Base-by-base conservation (phyloP, 2,113 vertebrate species). In the Zapornia atra region DNA sequence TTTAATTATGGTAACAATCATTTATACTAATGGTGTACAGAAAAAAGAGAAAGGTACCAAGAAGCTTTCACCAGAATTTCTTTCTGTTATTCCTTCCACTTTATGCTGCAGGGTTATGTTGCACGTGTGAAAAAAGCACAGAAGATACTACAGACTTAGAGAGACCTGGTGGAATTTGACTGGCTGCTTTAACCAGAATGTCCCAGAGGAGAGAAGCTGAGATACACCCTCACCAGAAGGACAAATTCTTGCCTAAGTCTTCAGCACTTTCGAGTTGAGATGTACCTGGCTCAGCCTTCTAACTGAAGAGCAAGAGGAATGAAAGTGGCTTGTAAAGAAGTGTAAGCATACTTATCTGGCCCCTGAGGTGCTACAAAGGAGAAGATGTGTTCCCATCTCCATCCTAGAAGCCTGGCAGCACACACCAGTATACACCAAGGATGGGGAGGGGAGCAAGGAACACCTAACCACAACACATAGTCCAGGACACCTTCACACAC, bases 351-450 rank as follows among this genome's bases (percentile, higher is more conserved):
- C 33, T 2, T 4, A 2, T 11, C 20, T 6, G 56, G 21, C 14
- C 19, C 42, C 19, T 8, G 6, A 12, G 5, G 16, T 15, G 44
- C 18, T 12, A 28, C 9, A 28, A 34, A 63, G 46, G 33, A 60
- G 54, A 36, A 4, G 21, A 4, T 25, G 16, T 12, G 25, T 25
- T 46, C 36, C 36, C 5, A 21, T 3, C 24, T 6, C 22, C 28
- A 9, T 5, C 19, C 3, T 15, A 38, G 38, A n/a, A 22, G 36
- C 36, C 46, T 44, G 61, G 17, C 36, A 51, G 40, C 15, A 11
- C 2, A 9, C 8, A 1, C 33, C 20, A 5, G 10, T 5, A 24
- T 33, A 19, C 1, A 0, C 4, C 18, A 12, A 3, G 2, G 11
- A 13, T 15, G 5, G 38, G 12, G 29, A 64, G 10, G 17, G 22